Evolutionary conservation across 2,113 vertebrate species (phyloP).

Genomic region (Nothoprocta pentlandii): DNA sequence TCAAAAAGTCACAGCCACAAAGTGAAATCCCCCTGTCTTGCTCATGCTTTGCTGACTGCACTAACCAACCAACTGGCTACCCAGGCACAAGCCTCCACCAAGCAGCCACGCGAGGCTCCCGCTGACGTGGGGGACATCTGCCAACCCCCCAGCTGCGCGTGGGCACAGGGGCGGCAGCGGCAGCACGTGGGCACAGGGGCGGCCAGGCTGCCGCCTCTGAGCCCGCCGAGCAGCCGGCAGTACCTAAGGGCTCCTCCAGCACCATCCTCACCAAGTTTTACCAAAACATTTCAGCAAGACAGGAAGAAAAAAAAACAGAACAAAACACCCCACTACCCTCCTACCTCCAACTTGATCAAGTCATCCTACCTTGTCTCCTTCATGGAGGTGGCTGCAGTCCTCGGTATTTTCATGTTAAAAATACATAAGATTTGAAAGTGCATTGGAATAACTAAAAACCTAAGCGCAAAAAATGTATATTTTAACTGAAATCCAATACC

Average conservation of each 20-base stretch:
- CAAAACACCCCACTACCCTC: no score
- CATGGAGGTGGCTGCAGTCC: not conserved
- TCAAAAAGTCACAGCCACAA: not conserved
- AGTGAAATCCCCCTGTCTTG: not conserved
- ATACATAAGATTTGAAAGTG: not conserved
- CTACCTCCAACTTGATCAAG: not conserved
- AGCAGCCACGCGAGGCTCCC: accelerated
- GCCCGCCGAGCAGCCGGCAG: not conserved
- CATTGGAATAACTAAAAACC: not conserved
- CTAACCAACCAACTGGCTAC: not conserved
- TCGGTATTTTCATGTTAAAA: not conserved
- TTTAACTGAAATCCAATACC: not conserved
- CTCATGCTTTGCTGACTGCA: not conserved
- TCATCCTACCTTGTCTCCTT: not conserved
- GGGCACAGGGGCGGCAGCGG: not conserved
- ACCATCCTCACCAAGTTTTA: not conserved
- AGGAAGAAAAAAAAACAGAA: not conserved
- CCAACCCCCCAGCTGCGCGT: not conserved
- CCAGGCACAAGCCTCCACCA: not conserved
- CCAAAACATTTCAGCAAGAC: not conserved
- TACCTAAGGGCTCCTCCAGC: not conserved
- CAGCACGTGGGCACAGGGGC: not conserved
- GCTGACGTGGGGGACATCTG: not conserved
- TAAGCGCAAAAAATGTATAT: not conserved
- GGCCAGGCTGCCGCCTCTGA: not conserved